These are phyloP conservation scores for Nymphalis c-album DNA, from an alignment of 2,888 invertebrate species.

Conservation along the genomic window DNA sequence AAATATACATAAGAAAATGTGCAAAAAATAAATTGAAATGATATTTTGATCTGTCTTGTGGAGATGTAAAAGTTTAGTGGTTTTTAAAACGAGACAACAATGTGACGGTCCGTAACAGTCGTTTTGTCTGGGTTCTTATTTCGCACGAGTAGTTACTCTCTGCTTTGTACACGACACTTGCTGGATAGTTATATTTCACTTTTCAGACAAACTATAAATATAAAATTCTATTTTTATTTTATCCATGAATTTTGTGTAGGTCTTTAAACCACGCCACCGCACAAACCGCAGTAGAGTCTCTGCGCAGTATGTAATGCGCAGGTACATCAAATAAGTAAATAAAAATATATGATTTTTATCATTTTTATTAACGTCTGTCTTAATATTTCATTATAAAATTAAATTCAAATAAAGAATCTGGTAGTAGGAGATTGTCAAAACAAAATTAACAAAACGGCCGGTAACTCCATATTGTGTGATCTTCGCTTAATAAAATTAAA, in stretches of 20 bases:
- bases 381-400: not conserved
- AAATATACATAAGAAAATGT: not conserved
- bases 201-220: not conserved
- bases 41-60: not conserved
- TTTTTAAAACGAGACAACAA: conserved; percentile 5
- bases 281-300: no score
- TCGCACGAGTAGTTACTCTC: not conserved
- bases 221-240: not conserved
- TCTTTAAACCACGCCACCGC: no score
- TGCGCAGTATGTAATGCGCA: no score
- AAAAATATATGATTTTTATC: not conserved
- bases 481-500: conserved; percentile 2
- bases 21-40: not conserved
- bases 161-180: not conserved
- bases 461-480: conserved; percentile 6
- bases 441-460: not conserved
- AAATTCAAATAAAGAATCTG: not conserved
- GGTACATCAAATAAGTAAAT: no score
- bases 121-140: conserved; percentile 5
- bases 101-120: not conserved
- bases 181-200: not conserved
- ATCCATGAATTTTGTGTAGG: no score
- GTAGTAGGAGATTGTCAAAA: not conserved
- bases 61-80: conserved; percentile 1
- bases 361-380: not conserved